Base-by-base conservation (phyloP, 1,140 invertebrate species). In the Laodelphax striatellus region DNA sequence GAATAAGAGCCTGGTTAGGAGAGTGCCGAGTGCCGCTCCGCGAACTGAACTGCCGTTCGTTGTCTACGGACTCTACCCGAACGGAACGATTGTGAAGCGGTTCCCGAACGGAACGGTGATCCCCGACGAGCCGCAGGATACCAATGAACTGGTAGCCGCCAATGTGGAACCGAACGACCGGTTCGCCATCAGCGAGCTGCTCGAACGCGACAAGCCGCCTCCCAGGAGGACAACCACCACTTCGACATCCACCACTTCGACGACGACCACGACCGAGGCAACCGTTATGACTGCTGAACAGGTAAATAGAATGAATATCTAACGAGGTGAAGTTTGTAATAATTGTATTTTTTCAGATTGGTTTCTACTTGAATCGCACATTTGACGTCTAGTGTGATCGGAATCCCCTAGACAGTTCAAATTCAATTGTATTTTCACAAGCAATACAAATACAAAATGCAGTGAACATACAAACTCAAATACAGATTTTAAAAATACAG, bases 41-140 rank as follows among this genome's bases (percentile, higher is more conserved):
- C 62, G 59, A 0, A 60, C 62, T 9, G 63, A 66, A 17, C 28
- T 66, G 3, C 65, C 65, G 10, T 68, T 68, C 44, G 58, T 65
- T 11, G 62, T 68, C 24, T 68, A 64, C 60, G 67, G 67, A 8
- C 55, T 67, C 4, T 68, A 64, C 54, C 67, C 67, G 8, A 68
- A 68, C 53, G 65, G 65, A 6, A 68, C 67, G n/a, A 62, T 68
- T n/a, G 65, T 67, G 10, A 57, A 62, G 46, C 62, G 58, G 28
- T 68, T 63, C 38, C 67, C 67, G 5, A 68, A 68, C 46, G 67
- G 67, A 2, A 68, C 65, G 1, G 55, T 64, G 0, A 57, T 68
- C 11, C 67, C 67, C 13, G 67, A 68, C n/a, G 65, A 65, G 54
- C 21, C 56, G 19, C 61, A 57, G 53, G 63, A 63, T 16, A 58